A percentile compares a stretch with the other conserved stretches of the same genome.
Evolutionary conservation across 1,140 invertebrate species (phyloP).

Genomic region (Heterodera schachtii): DNA sequence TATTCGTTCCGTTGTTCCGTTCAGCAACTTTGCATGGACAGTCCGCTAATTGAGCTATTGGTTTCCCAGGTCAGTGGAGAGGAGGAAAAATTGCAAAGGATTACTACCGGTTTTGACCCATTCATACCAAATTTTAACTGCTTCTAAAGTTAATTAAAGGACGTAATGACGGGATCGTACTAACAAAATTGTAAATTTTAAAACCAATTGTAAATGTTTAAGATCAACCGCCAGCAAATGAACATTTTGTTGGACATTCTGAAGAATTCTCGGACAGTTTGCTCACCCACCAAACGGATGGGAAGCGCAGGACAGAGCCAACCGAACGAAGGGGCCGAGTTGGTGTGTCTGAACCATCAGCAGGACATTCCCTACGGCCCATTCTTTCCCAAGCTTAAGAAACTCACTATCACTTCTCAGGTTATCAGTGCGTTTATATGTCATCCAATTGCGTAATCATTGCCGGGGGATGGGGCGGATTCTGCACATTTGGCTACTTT

Average conservation of each 20-base stretch:
- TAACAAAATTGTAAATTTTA: too few relatives aligned
- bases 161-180: too few relatives aligned
- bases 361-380: conserved; percentile 46
- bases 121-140: too few relatives aligned
- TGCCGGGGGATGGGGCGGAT: too few relatives aligned
- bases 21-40: conserved; percentile 57
- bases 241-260: conserved; percentile 51
- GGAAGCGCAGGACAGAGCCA: too few relatives aligned
- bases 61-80: conserved; percentile 53
- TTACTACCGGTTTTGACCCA: too few relatives aligned
- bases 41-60: conserved; percentile 59
- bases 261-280: conserved; percentile 38
- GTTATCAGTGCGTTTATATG: too few relatives aligned
- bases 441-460: too few relatives aligned
- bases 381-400: conserved; percentile 59
- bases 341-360: neutral
- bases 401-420: conserved; percentile 61
- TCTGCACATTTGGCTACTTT: too few relatives aligned
- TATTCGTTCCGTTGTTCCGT: conserved; percentile 49
- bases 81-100: too few relatives aligned
- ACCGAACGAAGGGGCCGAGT: neutral
- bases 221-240: conserved; percentile 60
- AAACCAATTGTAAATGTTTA: too few relatives aligned
- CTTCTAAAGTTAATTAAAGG: too few relatives aligned
- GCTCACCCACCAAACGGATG: conserved; percentile 8